Evolutionary conservation across 2,888 invertebrate species (phyloP), one percentile per base, ranked within the genome.

Genomic region (Autographa gamma): DNA sequence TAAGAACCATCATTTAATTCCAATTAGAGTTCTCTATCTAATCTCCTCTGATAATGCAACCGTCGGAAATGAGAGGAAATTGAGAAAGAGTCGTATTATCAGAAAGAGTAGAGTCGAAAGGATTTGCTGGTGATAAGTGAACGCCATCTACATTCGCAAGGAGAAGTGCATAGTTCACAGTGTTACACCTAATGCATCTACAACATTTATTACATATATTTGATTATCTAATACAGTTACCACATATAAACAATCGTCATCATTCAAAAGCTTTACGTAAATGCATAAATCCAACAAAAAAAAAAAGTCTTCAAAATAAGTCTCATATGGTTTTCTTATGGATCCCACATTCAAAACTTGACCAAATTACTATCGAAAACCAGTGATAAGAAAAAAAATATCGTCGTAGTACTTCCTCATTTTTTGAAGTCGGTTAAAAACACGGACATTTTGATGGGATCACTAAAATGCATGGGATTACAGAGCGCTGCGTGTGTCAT

Each of bases 181-280:
- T 82, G 84, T 73, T 68, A 84, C 78, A 88, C 82, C 88, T 90
- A 92, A 86, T 89, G 86, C 90, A 88, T 82, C 92, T 93, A 94
- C 92, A 85, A 94, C 93, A 93, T 82, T 89, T 88, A 94, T 88
- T 90, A 92, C 85, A 91, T 84, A 85, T 86, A 90, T 83, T 79
- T 78, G 71, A 83, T 82, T 87, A 86, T 66, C 82, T 85, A 90
- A 82, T 76, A 79, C 83, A 87, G 84, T 82, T 66, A 38, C 34
- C 54, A 82, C 73, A 73, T 62, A 70, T 19, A 66, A n/a, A 69
- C 61, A 64, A 61, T 62, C 61, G 72, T 79, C 84, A 79, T 74
- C 82, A 67, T 75, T 78, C 76, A 76, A 60, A 61, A 66, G 59
- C 18, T 18, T 25, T 34, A 19, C 13, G 34, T 34, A 2, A 38